Conservation (phyloP, 2,888 invertebrate genomes). For the Incurvaria masculella region DNA sequence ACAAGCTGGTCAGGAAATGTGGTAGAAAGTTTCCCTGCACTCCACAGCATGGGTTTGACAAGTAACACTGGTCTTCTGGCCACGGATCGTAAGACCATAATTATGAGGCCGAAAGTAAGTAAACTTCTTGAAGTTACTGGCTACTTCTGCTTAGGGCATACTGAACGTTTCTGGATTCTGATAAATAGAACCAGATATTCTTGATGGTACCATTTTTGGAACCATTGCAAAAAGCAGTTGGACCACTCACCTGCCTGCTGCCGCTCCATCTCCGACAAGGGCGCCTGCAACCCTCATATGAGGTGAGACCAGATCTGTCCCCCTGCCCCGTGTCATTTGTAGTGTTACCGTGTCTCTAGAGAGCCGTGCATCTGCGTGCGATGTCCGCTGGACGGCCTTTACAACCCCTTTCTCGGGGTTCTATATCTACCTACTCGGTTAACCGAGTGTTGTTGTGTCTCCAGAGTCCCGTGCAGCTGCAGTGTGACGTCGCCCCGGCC, state of each 20-base stretch:
- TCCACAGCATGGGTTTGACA: slow-evolving; percentile 51
- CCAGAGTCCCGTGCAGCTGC: slow-evolving; percentile 38
- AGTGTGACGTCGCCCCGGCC: slow-evolving; percentile 64
- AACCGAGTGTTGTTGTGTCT: too few species aligned
- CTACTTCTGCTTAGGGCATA: too few species aligned
- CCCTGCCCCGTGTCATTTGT: too few species aligned
- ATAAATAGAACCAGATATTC: too few species aligned
- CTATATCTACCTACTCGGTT: too few species aligned
- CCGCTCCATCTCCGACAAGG: slow-evolving; percentile 55
- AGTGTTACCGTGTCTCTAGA: too few species aligned
- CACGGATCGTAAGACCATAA: slow-evolving; percentile 46
- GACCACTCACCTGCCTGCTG: slow-evolving; percentile 49
- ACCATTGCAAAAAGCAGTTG: too few species aligned
- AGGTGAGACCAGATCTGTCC: slow-evolving; percentile 23
- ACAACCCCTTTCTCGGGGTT: too few species aligned
- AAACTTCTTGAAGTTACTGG: not conserved
- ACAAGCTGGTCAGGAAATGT: not conserved
- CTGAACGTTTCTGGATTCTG: too few species aligned
- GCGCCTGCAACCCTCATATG: slow-evolving; percentile 52
- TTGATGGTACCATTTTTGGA: too few species aligned
- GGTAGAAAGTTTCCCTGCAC: slow-evolving; percentile 1
- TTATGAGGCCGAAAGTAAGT: slow-evolving; percentile 30
- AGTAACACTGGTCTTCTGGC: slow-evolving; percentile 67
- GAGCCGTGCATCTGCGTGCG: too few species aligned
- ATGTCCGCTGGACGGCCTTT: too few species aligned